Evolutionary conservation across 2,113 vertebrate species (phyloP).

Genomic region (Erinaceus europaeus): DNA sequence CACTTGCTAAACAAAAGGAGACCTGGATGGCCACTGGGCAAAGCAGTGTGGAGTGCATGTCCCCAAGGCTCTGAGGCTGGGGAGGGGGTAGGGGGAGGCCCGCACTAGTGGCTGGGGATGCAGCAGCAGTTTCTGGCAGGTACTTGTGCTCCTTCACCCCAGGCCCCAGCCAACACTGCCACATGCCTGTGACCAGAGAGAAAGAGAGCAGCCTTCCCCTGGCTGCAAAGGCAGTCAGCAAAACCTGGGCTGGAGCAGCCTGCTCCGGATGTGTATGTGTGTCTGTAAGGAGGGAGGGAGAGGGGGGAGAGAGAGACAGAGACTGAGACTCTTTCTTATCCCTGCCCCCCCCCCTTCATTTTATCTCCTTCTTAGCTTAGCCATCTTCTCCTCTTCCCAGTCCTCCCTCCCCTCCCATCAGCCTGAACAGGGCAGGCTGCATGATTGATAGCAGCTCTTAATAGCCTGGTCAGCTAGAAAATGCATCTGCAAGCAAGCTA

Average conservation of each 20-base stretch:
- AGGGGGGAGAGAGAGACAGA: too few relatives aligned
- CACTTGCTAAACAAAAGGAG: conserved; percentile 93
- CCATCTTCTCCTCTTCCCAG: conserved; percentile 40
- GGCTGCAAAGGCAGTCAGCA: conserved; percentile 64
- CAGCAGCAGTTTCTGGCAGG: conserved; percentile 58
- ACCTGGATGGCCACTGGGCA: conserved; percentile 78
- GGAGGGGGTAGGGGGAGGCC: background rate
- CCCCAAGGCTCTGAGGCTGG: background rate
- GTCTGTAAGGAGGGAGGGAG: too few relatives aligned
- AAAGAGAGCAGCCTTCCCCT: conserved; percentile 74
- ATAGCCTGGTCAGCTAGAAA: conserved; percentile 82
- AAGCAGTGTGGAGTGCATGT: background rate
- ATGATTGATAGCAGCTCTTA: conserved; percentile 86
- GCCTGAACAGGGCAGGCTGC: conserved; percentile 73
- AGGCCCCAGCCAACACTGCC: conserved; percentile 89
- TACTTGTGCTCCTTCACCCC: conserved; percentile 70
- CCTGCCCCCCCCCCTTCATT: too few relatives aligned
- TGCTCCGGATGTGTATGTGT: too few relatives aligned
- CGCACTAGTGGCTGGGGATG: conserved; percentile 2
- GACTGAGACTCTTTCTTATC: too few relatives aligned
- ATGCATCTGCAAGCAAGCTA: conserved; percentile 81
- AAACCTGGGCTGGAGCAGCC: conserved; percentile 72
- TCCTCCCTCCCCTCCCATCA: conserved; percentile 28
- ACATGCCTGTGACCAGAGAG: conserved; percentile 90
- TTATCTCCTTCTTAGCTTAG: conserved; percentile 20